phyloP scores from a whole-genome alignment of 2,113 vertebrate genomes.

The Gadus chalcogrammus region DNA sequence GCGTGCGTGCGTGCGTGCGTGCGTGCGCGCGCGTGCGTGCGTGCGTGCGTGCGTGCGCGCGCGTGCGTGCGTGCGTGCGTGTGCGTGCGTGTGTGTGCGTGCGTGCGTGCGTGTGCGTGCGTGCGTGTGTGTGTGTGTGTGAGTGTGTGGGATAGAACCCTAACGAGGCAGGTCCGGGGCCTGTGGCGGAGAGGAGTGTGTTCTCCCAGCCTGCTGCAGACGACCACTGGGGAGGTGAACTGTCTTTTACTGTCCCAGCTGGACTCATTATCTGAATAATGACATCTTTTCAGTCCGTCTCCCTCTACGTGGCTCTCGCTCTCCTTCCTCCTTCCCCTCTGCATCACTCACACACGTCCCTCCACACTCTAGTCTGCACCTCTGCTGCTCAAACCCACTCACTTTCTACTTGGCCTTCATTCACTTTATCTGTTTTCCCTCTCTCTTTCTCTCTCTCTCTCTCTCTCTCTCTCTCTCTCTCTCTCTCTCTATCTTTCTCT shows the following conservation, averaged over 20 bases:
- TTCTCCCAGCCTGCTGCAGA: conserved; percentile 41
- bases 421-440: neutral
- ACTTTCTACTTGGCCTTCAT: neutral
- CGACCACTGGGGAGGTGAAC: conserved; percentile 51
- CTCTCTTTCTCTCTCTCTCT: neutral
- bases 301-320: neutral
- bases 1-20: too few species aligned
- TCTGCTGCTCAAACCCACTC: neutral
- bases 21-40: too few species aligned
- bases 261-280: conserved; percentile 62
- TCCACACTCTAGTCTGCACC: neutral
- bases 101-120: too few species aligned
- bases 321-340: neutral
- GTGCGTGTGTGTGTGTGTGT: too few species aligned
- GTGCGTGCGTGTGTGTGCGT: neutral
- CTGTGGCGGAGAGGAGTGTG: conserved; percentile 33
- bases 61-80: too few species aligned
- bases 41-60: too few species aligned
- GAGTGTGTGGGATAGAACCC: conserved; percentile 1
- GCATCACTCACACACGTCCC: neutral
- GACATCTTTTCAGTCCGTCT: conserved; percentile 11
- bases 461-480: too few species aligned
- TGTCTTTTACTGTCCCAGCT: conserved; percentile 56
- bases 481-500: neutral
- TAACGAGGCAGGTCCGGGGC: conserved; percentile 42